Conservation (phyloP, 2,113 vertebrate genomes). For the Hystrix brachyura region DNA sequence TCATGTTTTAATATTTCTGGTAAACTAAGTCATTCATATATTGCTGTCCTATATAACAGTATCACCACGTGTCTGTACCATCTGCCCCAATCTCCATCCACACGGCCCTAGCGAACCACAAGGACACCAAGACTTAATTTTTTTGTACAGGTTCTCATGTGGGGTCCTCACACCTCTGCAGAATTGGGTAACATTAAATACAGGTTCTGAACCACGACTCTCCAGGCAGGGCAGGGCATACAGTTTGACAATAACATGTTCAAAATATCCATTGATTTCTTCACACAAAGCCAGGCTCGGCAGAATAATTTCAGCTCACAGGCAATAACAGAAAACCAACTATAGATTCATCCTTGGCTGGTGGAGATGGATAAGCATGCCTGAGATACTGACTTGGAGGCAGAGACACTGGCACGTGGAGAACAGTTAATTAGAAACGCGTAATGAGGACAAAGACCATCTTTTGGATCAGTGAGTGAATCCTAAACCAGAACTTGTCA, state of each 20-base stretch:
- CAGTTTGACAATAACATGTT: neutral
- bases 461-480: neutral
- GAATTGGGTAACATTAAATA: neutral
- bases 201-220: neutral
- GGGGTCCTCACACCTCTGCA: neutral
- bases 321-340: neutral
- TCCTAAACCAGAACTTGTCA: neutral
- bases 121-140: neutral
- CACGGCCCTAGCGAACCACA: neutral
- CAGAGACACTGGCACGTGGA: neutral
- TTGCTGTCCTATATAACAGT: neutral
- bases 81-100: neutral
- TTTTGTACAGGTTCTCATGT: neutral
- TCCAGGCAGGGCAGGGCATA: neutral
- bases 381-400: neutral
- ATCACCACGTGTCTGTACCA: fast-evolving
- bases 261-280: neutral
- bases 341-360: neutral
- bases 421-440: neutral
- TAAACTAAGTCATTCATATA: neutral
- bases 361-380: neutral
- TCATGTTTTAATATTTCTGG: conserved; percentile 8
- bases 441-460: neutral
- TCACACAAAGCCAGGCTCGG: neutral
- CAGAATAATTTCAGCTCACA: neutral